Evolutionary conservation across 2,113 vertebrate genomes (phyloP), one percentile per base, ranked within the genome.

Genomic region (Labrus mixtus): DNA sequence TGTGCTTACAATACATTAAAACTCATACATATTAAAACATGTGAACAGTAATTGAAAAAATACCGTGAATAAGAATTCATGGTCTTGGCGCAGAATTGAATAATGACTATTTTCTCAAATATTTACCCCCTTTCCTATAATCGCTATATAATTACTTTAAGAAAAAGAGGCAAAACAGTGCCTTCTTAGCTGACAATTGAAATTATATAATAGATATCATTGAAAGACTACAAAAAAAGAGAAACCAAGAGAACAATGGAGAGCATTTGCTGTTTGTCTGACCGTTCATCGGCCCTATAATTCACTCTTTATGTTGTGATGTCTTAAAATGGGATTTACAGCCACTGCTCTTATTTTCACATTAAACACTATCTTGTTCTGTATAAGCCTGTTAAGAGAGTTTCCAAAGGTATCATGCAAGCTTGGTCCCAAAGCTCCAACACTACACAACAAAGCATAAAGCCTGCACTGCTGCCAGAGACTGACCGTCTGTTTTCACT

Each of bases 261-360:
- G 11, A 73, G 43, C 46, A 37, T 22, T n/a, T 62, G 55, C 68
- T 80, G 58, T 75, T 78, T 84, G 67, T 64, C 46, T 87, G 87
- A 87, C 84, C 73, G 67, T 81, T 77, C 68, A 77, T 37, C 22
- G 54, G 58, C 85, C 78, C 73, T 19, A 51, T 90, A 87, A 83
- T 85, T 89, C 80, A 78, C 55, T 78, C 43, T 72, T 82, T 74
- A 66, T 68, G 58, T 81, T 70, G 53, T 61, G 59, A 84, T 76
- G 71, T 85, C 58, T 76, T 80, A 53, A 82, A 89, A 89, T 73
- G 39, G 76, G 85, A 88, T 89, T 87, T 85, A 90, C 69, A 79
- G 80, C 84, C 43, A 13, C 71, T 61, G 57, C 71, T 84, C 81
- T 77, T 73, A 77, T 79, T 90, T 86, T 41, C 68, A 87, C 58